These are phyloP conservation scores for Metaphire vulgaris DNA, from an alignment of 1,140 invertebrate genomes.

Conservation along the genomic window DNA sequence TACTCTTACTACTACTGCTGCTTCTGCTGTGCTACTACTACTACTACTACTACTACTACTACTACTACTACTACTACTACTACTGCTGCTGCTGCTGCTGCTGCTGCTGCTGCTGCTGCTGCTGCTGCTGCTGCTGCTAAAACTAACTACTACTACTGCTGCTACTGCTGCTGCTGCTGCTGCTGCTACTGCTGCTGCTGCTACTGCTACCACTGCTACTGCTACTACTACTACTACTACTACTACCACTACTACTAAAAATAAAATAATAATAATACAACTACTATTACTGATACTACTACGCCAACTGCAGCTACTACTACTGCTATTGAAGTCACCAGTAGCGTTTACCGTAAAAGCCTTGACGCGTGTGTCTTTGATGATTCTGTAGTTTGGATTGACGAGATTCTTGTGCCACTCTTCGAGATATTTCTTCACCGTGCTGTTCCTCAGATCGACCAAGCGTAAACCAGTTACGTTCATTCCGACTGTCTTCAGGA, in stretches of 20 bases:
- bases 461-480: slow-evolving; percentile 93
- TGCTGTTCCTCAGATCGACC: slow-evolving; percentile 68
- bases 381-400: neutral
- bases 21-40: neutral
- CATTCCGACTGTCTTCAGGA: slow-evolving; percentile 63
- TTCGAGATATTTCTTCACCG: slow-evolving; percentile 66
- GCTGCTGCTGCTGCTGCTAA: neutral
- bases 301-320: no score
- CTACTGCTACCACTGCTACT: neutral
- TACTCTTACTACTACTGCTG: neutral
- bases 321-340: no score
- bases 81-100: neutral
- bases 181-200: neutral
- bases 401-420: slow-evolving; percentile 15
- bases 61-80: slow-evolving; percentile 2
- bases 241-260: neutral
- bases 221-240: slow-evolving; percentile 1
- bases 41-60: slow-evolving; percentile 2
- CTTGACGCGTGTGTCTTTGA: neutral
- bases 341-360: neutral
- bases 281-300: neutral
- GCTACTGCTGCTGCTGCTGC: neutral
- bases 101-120: slow-evolving; percentile 1
- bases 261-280: neutral
- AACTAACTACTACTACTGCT: neutral